Conservation (phyloP, 2,113 vertebrate species). For the Rynchops niger region DNA sequence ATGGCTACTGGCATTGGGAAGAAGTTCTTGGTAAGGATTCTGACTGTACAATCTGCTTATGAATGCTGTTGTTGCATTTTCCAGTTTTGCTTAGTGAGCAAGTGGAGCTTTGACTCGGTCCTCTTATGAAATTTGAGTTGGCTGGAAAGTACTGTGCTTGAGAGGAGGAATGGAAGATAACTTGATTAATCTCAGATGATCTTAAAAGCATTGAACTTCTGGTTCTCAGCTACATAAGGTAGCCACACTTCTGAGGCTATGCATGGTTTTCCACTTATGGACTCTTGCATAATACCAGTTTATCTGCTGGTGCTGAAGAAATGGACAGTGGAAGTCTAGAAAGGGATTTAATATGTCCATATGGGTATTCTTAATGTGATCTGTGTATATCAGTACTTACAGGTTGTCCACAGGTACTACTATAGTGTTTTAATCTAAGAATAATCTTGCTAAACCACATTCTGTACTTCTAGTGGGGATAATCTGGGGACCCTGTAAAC, state of each 20-base stretch:
- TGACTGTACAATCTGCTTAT: not conserved
- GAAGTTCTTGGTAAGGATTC: constrained; percentile 80
- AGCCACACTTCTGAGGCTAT: not conserved
- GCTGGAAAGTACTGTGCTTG: not conserved
- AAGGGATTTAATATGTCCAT: not conserved
- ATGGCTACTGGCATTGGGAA: constrained; percentile 73
- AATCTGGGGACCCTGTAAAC: not conserved
- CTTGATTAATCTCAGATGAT: not conserved
- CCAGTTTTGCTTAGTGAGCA: not conserved
- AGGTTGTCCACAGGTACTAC: not conserved
- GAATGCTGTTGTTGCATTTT: not conserved
- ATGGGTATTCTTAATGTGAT: not conserved
- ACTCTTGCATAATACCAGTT: not conserved
- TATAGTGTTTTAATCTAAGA: not conserved
- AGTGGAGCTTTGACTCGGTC: not conserved
- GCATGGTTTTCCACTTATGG: not conserved
- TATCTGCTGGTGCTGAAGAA: not conserved
- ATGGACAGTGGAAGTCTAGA: not conserved
- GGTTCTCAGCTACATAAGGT: not conserved
- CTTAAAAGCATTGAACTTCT: not conserved
- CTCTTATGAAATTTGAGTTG: not conserved
- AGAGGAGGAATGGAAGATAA: not conserved
- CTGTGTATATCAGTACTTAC: not conserved
- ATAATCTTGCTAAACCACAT: not conserved
- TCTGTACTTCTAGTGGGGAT: not conserved